Base-by-base conservation (phyloP, 2,888 invertebrate species). In the Parnassius mnemosyne region DNA sequence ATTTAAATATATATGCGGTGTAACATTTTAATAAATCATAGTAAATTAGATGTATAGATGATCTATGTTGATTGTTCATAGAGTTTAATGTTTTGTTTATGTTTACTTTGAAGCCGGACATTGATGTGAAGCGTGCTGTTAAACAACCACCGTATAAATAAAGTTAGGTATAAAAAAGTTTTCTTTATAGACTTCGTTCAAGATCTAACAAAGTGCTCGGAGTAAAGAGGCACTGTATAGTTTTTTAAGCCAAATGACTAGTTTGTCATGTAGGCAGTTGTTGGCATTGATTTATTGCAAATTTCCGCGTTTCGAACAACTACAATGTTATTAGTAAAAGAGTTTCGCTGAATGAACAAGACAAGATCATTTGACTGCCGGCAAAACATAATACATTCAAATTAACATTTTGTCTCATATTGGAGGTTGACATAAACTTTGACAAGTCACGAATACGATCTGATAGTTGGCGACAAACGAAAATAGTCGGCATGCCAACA, bases 401-500 rank as follows among this genome's bases (percentile, higher is more conserved):
- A 49, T 50, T 43, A 57, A 54, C 46, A 58, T 58, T 44, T 44
- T 50, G 20, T 41, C 42, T 41, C 42, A 13, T 42, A 20, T 34
- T 25, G 53, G 20, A 49, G 61, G 11, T 25, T 50, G 59, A 59
- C 25, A 52, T 42, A 51, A 42, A 63, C 62, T 67, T 59, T 60
- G 63, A 65, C 61, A 65, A 65, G 65, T 63, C 64, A 51, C 59
- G 42, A 58, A 60, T 62, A 59, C 74, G 78, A 76, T 69, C 66
- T 65, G 68, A 70, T 67, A 78, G 78, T 80, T 81, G 82, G 82
- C 83, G 84, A 85, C 86, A 83, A 83, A 79, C 82, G 79, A 86
- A 84, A 88, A 87, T 85, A 84, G 77, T 82, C 73, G 80, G 83
- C 83, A 87, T 85, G 83, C 86, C 82, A 78, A 84, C 76, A 84